Percentiles rank a stretch among this genome's conserved stretches.
These are phyloP conservation scores for Eupeodes luniger DNA, from an alignment of 2,888 invertebrate species.

Conservation along the genomic window DNA sequence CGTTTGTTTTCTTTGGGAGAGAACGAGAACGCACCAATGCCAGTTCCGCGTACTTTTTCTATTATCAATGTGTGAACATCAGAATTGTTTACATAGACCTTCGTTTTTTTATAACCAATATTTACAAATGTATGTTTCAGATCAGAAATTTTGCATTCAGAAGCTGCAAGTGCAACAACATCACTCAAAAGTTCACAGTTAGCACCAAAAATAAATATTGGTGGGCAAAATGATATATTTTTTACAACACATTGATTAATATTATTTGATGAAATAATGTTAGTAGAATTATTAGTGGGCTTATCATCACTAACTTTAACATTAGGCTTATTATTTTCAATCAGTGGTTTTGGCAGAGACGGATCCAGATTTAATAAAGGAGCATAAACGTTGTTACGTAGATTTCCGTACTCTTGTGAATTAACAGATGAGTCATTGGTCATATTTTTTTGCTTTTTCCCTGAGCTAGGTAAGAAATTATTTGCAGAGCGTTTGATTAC, in stretches of 20 bases:
- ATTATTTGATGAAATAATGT: not conserved
- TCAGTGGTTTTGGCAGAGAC: not conserved
- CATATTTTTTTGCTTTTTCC: not conserved
- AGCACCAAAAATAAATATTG: conserved; percentile 29
- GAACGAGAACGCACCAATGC: not conserved
- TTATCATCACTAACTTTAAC: not conserved
- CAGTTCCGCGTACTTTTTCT: not conserved
- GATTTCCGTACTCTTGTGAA: no score
- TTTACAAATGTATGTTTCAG: conserved; percentile 6
- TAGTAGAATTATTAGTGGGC: not conserved
- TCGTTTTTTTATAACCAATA: conserved; percentile 3
- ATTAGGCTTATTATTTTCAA: not conserved
- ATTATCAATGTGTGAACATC: not conserved
- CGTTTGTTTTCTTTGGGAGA: not conserved
- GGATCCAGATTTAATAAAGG: not conserved
- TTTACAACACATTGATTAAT: conserved; percentile 10
- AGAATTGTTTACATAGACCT: not conserved
- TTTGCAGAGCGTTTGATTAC: conserved; percentile 7
- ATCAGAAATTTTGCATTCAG: not conserved
- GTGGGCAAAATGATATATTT: not conserved
- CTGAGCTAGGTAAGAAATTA: not conserved
- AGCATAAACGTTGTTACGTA: no score
- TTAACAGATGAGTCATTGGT: not conserved
- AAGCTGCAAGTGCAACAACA: conserved; percentile 6
- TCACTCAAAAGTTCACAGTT: conserved; percentile 8